Evolutionary conservation across 2,797 vertebrate genomes (phyloP).

Genomic region (Sebastes matsubarae): DNA sequence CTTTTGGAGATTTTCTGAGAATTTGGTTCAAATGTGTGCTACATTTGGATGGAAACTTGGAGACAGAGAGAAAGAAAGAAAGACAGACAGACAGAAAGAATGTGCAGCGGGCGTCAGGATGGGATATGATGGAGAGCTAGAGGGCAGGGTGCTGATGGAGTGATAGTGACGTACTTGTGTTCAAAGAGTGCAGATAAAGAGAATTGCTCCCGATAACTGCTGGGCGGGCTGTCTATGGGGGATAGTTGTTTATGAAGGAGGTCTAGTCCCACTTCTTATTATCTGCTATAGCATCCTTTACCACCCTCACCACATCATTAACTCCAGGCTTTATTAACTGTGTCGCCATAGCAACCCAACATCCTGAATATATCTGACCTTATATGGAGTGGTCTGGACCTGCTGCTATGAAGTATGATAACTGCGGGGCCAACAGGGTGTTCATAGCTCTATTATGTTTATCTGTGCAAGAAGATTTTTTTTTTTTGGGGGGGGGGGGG

Average conservation of each 20-base stretch:
- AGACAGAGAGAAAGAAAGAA: background rate
- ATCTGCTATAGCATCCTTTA: conserved; percentile 46
- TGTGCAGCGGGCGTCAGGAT: conserved; percentile 3
- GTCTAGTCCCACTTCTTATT: conserved; percentile 19
- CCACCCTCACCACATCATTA: conserved; percentile 59
- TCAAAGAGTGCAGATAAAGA: conserved; percentile 57
- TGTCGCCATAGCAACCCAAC: conserved; percentile 16
- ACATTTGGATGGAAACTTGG: too few relatives aligned
- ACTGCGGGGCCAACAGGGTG: background rate
- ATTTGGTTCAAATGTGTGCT: background rate
- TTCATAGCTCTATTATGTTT: conserved; percentile 4
- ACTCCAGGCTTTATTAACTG: conserved; percentile 42
- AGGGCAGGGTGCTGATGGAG: conserved; percentile 60
- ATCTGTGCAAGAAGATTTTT: background rate
- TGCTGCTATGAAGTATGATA: conserved; percentile 1
- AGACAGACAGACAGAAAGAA: background rate
- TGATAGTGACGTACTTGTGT: conserved; percentile 32
- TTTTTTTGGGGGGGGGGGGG: too few relatives aligned
- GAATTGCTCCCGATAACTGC: conserved; percentile 51
- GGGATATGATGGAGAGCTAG: conserved; percentile 37
- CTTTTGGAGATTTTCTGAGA: background rate
- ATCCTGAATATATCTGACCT: conserved; percentile 24
- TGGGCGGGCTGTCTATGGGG: conserved; percentile 61
- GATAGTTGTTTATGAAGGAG: conserved; percentile 61
- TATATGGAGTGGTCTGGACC: conserved; percentile 36